A percentile compares a stretch with the other conserved stretches of the same genome.
These are phyloP conservation scores for Drosophila atroscutellata DNA, from an alignment of 2,888 invertebrate genomes.

Conservation along the genomic window DNA sequence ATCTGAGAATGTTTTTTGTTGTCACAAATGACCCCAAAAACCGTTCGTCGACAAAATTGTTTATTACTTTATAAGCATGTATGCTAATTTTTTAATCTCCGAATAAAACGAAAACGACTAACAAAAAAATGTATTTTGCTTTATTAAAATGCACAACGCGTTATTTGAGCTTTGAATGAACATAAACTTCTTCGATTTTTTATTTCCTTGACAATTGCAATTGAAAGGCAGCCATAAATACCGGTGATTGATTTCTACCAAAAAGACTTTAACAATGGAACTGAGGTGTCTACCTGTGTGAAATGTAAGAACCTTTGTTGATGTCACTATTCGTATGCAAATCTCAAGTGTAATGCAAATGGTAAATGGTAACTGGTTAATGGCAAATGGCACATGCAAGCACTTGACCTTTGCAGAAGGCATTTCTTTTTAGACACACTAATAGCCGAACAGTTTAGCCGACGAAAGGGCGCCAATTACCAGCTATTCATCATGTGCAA, in stretches of 20 bases:
- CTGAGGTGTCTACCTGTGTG: slow-evolving; percentile 2
- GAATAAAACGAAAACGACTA: neutral
- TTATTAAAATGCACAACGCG: slow-evolving; percentile 38
- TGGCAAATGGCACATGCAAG: slow-evolving; percentile 8
- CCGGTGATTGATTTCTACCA: slow-evolving; percentile 35
- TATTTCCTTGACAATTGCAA: slow-evolving; percentile 21
- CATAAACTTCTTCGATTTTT: slow-evolving; percentile 23
- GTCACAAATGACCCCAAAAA: neutral
- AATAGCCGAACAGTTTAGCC: slow-evolving; percentile 11
- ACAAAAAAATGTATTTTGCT: neutral
- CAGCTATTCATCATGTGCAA: slow-evolving; percentile 37
- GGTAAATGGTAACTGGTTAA: slow-evolving; percentile 12
- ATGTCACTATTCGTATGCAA: slow-evolving; percentile 36
- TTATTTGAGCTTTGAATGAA: slow-evolving; percentile 5
- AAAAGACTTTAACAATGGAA: slow-evolving; percentile 12
- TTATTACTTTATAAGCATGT: neutral
- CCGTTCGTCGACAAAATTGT: neutral
- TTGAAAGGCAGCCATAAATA: slow-evolving; percentile 44
- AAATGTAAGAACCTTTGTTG: slow-evolving; percentile 19
- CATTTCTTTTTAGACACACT: slow-evolving; percentile 10
- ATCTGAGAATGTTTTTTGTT: neutral
- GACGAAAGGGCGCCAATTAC: slow-evolving; percentile 31
- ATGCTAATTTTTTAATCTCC: neutral
- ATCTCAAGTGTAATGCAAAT: slow-evolving; percentile 13
- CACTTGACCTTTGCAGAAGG: slow-evolving; percentile 46